A percentile compares a stretch with the other conserved stretches of the same genome.
Conservation (phyloP, 92 coral and sea anemone species). For the Pocillopora grandis region DNA sequence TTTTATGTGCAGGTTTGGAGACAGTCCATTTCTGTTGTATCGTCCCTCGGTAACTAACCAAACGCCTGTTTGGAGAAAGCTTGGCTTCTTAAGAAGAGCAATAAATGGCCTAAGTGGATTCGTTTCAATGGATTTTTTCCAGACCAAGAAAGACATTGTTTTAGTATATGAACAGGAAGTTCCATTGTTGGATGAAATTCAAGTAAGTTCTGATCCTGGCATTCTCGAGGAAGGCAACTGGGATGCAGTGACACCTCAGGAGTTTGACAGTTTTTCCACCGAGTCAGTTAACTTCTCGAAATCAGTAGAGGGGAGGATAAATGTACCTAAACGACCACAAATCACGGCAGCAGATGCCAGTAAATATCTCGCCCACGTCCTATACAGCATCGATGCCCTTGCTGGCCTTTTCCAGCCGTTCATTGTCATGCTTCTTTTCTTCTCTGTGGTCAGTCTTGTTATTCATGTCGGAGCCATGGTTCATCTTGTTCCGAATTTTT, state of each 20-base stretch:
- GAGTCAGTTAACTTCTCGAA: conserved; percentile 29
- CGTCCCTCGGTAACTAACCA: conserved; percentile 35
- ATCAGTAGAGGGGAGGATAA: conserved; percentile 50
- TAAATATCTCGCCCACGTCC: conserved; percentile 56
- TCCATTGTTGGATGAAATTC: conserved; percentile 19
- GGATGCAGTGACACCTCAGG: conserved; percentile 18
- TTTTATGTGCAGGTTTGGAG: conserved; percentile 86
- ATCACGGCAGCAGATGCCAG: conserved; percentile 71
- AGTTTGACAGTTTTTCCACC: conserved; percentile 4
- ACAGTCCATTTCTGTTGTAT: conserved; percentile 74
- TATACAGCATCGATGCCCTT: conserved; percentile 67
- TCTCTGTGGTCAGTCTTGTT: conserved; percentile 81
- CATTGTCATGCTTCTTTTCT: conserved; percentile 72
- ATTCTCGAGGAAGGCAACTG: conserved; percentile 31
- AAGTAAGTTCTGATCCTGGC: neutral
- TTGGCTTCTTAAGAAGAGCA: conserved; percentile 43
- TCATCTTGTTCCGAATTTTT: conserved; percentile 44
- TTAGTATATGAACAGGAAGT: conserved; percentile 62
- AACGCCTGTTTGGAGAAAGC: conserved; percentile 40
- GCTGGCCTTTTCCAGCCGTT: conserved; percentile 81
- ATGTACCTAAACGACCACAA: conserved; percentile 56
- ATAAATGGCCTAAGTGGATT: conserved; percentile 58
- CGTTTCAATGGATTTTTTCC: conserved; percentile 72
- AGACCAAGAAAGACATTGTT: conserved; percentile 67
- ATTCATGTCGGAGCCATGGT: conserved; percentile 89